These are phyloP conservation scores for Ochropleura leucogaster DNA, from an alignment of 2,888 invertebrate genomes.

Conservation along the genomic window DNA sequence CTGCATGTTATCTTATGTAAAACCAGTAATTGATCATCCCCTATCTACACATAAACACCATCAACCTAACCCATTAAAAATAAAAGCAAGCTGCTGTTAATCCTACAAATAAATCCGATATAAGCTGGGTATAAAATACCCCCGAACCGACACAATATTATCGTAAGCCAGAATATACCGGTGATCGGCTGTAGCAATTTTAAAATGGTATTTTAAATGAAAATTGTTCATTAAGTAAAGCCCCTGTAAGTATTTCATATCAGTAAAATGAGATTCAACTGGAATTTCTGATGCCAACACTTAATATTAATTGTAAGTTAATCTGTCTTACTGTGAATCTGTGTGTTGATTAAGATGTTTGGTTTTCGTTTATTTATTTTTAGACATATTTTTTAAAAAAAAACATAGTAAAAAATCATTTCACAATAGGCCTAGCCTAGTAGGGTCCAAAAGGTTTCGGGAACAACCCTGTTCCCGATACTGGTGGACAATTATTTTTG, in stretches of 20 bases:
- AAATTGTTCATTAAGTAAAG: conserved; percentile 14
- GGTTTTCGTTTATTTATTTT: too few species aligned
- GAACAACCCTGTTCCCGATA: too few species aligned
- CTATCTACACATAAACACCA: background rate
- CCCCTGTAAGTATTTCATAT: background rate
- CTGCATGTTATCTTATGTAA: too few species aligned
- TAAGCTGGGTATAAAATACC: conserved; percentile 35
- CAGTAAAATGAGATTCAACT: background rate
- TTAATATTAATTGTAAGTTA: background rate
- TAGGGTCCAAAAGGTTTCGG: too few species aligned
- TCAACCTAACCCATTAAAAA: conserved; percentile 12
- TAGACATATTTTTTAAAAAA: too few species aligned
- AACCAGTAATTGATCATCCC: background rate
- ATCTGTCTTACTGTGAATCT: background rate
- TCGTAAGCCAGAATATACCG: conserved; percentile 25
- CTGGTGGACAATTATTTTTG: too few species aligned
- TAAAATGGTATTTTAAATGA: conserved; percentile 38
- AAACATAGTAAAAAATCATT: too few species aligned
- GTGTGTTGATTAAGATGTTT: background rate
- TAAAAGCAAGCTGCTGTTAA: conserved; percentile 18
- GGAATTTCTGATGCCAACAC: background rate
- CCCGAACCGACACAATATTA: conserved; percentile 28
- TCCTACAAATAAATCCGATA: conserved; percentile 28
- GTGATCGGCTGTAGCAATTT: conserved; percentile 23
- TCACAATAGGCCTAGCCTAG: too few species aligned